Conservation (phyloP, 2,113 vertebrate genomes). For the Symphodus melops region DNA sequence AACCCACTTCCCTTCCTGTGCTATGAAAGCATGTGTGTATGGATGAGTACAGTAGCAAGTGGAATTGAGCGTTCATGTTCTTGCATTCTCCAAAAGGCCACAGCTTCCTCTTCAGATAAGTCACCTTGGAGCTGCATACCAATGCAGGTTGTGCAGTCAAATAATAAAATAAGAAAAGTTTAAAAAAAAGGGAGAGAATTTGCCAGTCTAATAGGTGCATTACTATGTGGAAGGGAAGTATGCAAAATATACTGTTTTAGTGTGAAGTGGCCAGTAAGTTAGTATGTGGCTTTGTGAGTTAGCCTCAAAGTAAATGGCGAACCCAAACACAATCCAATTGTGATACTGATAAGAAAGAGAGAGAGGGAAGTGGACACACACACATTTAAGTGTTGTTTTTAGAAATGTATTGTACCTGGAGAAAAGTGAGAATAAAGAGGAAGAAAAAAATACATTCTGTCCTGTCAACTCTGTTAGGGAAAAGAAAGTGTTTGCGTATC, state of each 20-base stretch:
- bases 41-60: constrained; percentile 32
- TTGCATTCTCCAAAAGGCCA: constrained; percentile 12
- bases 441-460: too few species aligned
- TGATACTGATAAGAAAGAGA: too few species aligned
- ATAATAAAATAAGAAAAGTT: neutral
- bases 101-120: constrained; percentile 17
- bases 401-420: constrained; percentile 30
- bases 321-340: too few species aligned
- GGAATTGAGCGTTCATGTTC: constrained; percentile 18
- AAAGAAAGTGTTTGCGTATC: constrained; percentile 6
- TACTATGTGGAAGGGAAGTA: neutral
- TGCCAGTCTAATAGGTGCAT: neutral
- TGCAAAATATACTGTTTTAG: too few species aligned
- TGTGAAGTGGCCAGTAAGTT: too few species aligned
- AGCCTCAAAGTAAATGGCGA: too few species aligned
- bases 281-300: too few species aligned
- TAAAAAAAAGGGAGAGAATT: neutral
- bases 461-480: constrained; percentile 18
- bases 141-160: neutral
- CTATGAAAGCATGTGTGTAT: constrained; percentile 26
- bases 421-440: constrained; percentile 18
- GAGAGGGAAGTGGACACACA: constrained; percentile 2
- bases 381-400: neutral
- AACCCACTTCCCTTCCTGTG: constrained; percentile 42
- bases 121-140: neutral